phyloP scores from a whole-genome alignment of 1,140 invertebrate species.

The Brachystomella parvula region DNA sequence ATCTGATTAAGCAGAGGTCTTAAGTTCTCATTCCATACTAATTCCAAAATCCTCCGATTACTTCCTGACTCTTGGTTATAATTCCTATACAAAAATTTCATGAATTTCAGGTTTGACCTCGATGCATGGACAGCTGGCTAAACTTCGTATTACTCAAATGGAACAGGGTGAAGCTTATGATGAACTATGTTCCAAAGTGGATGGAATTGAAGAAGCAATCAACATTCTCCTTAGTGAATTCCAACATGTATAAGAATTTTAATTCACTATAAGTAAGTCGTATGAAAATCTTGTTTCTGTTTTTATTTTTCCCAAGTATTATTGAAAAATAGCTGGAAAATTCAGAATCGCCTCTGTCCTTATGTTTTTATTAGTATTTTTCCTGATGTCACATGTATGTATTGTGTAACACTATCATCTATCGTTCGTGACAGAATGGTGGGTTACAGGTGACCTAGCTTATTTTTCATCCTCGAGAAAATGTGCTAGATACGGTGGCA shows the following conservation, averaged over 20 bases:
- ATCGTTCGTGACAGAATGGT: too few relatives aligned
- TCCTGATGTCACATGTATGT: not conserved
- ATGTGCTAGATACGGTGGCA: too few relatives aligned
- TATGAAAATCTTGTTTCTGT: not conserved
- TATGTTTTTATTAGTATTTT: not conserved
- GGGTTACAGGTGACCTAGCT: too few relatives aligned
- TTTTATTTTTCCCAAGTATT: not conserved
- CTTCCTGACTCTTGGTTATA: too few relatives aligned
- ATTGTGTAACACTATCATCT: too few relatives aligned
- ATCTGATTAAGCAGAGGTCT: too few relatives aligned
- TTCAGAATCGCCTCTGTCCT: not conserved
- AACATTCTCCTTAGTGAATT: constrained; percentile 17
- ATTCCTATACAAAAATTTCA: too few relatives aligned
- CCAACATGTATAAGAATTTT: not conserved
- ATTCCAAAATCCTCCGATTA: too few relatives aligned
- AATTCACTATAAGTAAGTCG: not conserved
- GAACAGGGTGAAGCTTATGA: constrained; percentile 28
- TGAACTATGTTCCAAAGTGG: constrained; percentile 24
- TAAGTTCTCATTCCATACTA: too few relatives aligned
- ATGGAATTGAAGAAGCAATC: constrained; percentile 28
- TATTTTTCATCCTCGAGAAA: too few relatives aligned
- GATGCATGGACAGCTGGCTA: constrained; percentile 25
- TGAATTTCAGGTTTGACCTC: constrained; percentile 23
- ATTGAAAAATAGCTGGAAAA: not conserved
- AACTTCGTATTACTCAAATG: constrained; percentile 29